Conservation (phyloP, 2,888 invertebrate genomes). For the Drosophila ochracea region DNA sequence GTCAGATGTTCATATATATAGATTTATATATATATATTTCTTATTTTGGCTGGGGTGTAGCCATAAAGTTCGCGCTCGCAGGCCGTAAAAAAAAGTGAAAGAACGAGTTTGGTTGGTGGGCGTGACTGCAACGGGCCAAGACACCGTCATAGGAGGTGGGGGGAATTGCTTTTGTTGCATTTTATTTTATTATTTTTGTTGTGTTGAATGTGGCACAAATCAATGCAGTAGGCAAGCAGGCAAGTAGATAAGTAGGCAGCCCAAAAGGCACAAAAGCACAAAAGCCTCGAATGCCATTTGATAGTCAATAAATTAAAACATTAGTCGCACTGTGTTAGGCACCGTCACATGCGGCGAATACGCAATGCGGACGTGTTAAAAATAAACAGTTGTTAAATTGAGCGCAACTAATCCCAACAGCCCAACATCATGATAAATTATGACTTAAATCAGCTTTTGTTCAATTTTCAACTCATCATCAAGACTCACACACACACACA, state of each 20-base stretch:
- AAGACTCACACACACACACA: slow-evolving; percentile 25
- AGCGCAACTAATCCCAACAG: slow-evolving; percentile 74
- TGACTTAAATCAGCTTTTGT: slow-evolving; percentile 82
- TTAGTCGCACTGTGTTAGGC: slow-evolving; percentile 50
- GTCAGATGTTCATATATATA: slow-evolving; percentile 28
- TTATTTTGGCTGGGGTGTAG: slow-evolving; percentile 73
- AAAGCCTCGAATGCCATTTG: slow-evolving; percentile 59
- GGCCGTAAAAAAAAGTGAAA: slow-evolving; percentile 62
- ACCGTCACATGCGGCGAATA: slow-evolving; percentile 57
- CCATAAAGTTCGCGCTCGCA: slow-evolving; percentile 82
- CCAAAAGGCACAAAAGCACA: slow-evolving; percentile 36
- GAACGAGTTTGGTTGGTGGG: slow-evolving; percentile 68
- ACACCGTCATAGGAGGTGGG: not conserved
- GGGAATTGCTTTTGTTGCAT: slow-evolving; percentile 29
- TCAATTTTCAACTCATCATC: slow-evolving; percentile 80
- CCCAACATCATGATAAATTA: slow-evolving; percentile 74
- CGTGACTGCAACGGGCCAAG: slow-evolving; percentile 58
- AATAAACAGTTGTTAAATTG: slow-evolving; percentile 79
- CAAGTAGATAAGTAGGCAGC: slow-evolving; percentile 20
- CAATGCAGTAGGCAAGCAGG: slow-evolving; percentile 71
- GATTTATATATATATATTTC: not conserved
- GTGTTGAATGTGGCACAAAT: slow-evolving; percentile 62
- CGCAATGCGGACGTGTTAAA: slow-evolving; percentile 76
- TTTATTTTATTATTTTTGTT: not conserved
- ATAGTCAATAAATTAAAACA: slow-evolving; percentile 77